A percentile compares a stretch with the other conserved stretches of the same genome.
These are phyloP conservation scores for Brienomyrus brachyistius DNA, from an alignment of 2,113 vertebrate genomes.

Conservation along the genomic window DNA sequence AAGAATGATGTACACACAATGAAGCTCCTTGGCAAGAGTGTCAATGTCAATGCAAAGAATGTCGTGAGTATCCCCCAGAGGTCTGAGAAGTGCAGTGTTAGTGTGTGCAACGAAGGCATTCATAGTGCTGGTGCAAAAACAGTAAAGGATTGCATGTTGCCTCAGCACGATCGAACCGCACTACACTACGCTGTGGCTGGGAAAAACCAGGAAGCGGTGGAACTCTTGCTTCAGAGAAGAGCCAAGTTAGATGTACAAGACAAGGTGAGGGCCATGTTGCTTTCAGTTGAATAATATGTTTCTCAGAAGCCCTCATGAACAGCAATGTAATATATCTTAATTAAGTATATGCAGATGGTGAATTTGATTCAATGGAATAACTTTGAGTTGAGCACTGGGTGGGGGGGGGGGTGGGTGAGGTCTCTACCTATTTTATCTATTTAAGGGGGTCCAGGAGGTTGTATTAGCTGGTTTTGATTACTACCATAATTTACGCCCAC, in stretches of 20 bases:
- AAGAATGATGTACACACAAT: slow-evolving; percentile 71
- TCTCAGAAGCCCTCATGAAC: background rate
- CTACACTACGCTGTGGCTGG: slow-evolving; percentile 79
- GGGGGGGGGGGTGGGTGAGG: too few relatives aligned
- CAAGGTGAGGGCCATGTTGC: slow-evolving; percentile 60
- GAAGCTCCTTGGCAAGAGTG: slow-evolving; percentile 59
- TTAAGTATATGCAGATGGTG: background rate
- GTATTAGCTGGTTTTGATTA: too few relatives aligned
- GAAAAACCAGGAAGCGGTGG: slow-evolving; percentile 59
- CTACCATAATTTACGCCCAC: too few relatives aligned
- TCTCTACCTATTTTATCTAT: too few relatives aligned
- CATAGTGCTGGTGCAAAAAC: background rate
- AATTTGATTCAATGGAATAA: background rate
- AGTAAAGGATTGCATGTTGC: background rate
- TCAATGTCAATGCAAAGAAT: slow-evolving; percentile 73
- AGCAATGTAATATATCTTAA: background rate
- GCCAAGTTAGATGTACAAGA: slow-evolving; percentile 75
- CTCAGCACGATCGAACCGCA: slow-evolving; percentile 69
- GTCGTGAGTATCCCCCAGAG: slow-evolving; percentile 55
- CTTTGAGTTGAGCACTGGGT: too few relatives aligned
- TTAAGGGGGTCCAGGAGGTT: too few relatives aligned
- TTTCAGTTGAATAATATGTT: background rate
- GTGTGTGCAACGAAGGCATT: background rate
- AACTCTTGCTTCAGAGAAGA: slow-evolving; percentile 74
- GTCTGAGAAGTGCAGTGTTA: background rate